Conservation (phyloP, 2,797 vertebrate species). For the Lacerta agilis region DNA sequence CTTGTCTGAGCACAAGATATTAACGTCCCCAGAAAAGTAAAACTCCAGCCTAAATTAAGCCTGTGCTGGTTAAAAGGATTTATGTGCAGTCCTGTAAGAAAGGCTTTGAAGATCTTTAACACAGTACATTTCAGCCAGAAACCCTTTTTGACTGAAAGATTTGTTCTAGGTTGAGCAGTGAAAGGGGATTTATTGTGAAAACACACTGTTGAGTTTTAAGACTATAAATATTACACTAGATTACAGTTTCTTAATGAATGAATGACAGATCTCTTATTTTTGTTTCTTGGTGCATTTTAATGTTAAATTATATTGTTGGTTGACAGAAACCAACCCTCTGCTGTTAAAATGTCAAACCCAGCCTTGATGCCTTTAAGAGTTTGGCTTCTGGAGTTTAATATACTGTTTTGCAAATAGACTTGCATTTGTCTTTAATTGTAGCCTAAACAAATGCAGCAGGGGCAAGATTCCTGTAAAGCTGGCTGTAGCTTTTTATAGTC, state of each 20-base stretch:
- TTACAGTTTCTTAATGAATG: conserved; percentile 83
- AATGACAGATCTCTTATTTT: conserved; percentile 79
- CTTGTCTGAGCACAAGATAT: conserved; percentile 78
- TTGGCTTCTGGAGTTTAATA: conserved; percentile 83
- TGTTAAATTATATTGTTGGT: conserved; percentile 76
- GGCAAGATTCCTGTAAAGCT: conserved; percentile 65
- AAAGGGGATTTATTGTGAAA: conserved; percentile 81
- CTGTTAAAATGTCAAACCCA: conserved; percentile 80
- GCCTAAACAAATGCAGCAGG: conserved; percentile 65
- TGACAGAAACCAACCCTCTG: conserved; percentile 82
- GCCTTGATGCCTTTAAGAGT: conserved; percentile 77
- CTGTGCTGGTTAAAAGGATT: conserved; percentile 76
- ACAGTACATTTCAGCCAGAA: conserved; percentile 72
- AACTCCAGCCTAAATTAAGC: conserved; percentile 77
- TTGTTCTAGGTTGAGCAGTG: conserved; percentile 75
- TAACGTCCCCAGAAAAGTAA: conserved; percentile 72
- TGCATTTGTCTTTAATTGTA: conserved; percentile 72
- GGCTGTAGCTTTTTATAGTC: conserved; percentile 68
- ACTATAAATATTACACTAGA: conserved; percentile 79
- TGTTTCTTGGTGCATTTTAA: conserved; percentile 75
- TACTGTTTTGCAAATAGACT: conserved; percentile 81
- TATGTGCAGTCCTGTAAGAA: conserved; percentile 75
- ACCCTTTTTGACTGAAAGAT: conserved; percentile 73
- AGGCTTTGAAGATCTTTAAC: conserved; percentile 77
- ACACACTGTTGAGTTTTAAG: conserved; percentile 75